Base-by-base conservation (phyloP, 2,113 vertebrate species). In the Vulpes vulpes region DNA sequence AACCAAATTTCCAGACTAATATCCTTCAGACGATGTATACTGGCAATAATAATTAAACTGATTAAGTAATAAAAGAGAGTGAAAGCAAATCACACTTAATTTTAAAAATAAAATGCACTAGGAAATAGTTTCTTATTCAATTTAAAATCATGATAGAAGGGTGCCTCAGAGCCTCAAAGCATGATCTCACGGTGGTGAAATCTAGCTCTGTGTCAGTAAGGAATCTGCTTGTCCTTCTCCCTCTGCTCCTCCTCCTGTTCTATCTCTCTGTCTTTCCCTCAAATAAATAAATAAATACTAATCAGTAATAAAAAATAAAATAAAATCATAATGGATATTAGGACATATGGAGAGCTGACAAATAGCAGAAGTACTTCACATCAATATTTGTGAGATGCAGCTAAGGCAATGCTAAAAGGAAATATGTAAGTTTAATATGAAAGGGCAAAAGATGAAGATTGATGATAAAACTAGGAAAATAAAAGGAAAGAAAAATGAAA, bases 401-500 rank as follows among this genome's bases (percentile, higher is more conserved):
- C 3, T 86, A 79, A 73, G 8, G 16, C n/a, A 59, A 49, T 3
- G 38, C 32, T 53, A 19, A 32, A 86, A 78, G 10, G 12, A 84
- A 84, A 91, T 25, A 3, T 7, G 11, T 20, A 62, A 1, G 10
- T 27, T 96, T 64, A 69, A 27, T 17, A 38, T 78, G 5, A 32
- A 27, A 43, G 11, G 8, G 8, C 43, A 82, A 22, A 3, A 22
- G 6, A 1, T 60, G 19, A 57, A 38, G 4, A 55, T 1, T 32
- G 74, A 22, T 30, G 4, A 87, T 84, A 82, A 80, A 67, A 2
- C 14, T 62, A 67, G 2, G 11, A 74, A 81, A 94, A 1, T n/a
- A 89, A 91, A 91, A n/a, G 8, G 32, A 53, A 78, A 22, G 60
- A 92, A 86, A 89, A 62, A 83, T 69, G 51, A 79, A 93, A 90